Conservation (phyloP, 2,888 invertebrate genomes). For the Dinocampus coccinellae region DNA sequence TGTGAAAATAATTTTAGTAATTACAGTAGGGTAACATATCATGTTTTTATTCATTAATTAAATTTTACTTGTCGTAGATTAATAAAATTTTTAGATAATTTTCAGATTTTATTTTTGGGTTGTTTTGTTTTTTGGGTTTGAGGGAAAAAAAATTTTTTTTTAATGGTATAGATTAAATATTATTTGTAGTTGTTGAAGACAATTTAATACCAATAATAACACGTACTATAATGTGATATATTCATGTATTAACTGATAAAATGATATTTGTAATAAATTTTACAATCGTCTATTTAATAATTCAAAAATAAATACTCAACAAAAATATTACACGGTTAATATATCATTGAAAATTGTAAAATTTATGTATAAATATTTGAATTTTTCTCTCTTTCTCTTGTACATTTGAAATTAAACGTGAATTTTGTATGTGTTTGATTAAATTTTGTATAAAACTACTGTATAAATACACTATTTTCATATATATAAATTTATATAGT, state of each 20-base stretch:
- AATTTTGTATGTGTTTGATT: conserved; percentile 7
- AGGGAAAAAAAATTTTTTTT: no score
- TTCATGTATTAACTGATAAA: conserved; percentile 10
- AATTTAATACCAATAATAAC: not conserved
- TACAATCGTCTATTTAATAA: not conserved
- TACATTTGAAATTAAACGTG: not conserved
- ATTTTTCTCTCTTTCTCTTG: not conserved
- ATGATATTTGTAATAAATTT: not conserved
- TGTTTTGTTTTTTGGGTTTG: not conserved
- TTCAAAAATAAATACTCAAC: conserved; percentile 11
- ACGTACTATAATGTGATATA: not conserved
- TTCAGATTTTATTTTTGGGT: no score
- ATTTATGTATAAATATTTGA: not conserved
- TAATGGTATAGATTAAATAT: not conserved
- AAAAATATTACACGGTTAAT: not conserved
- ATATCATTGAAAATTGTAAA: not conserved
- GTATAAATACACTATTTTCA: not conserved
- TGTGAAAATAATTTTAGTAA: not conserved
- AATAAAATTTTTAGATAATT: no score
- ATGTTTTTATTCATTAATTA: no score
- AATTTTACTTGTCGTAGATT: no score
- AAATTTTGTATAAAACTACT: conserved; percentile 1
- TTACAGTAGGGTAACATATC: no score
- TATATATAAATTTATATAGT: not conserved
- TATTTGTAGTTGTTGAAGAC: not conserved